Evolutionary conservation across 2,797 vertebrate species (phyloP), one percentile per base, ranked within the genome.

Genomic region (Ctenopoma kingsleyae): DNA sequence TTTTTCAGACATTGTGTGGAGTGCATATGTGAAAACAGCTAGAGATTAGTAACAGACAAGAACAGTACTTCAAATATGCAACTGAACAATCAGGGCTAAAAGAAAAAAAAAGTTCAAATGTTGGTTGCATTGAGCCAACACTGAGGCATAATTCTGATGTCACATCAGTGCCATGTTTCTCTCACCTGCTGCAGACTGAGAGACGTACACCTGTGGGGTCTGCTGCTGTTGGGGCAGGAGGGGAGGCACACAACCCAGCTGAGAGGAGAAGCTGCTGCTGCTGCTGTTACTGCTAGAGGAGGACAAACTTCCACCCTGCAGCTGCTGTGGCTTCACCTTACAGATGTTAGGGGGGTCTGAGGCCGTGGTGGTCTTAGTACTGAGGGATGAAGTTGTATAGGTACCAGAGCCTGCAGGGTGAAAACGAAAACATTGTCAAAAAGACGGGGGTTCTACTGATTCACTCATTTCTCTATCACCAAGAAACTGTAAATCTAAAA

Each of bases 301-400:
- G 15, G 96, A 95, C 68, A 98, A 88, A 81, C 92, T 94, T 73
- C 94, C 96, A 4, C 95, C 96, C 87, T 99, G 98, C 71, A 99
- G 81, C 79, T 99, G 98, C 72, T 99, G 98, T 38, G 98, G 98
- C 77, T 99, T 99, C 91, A 99, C 98, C 90, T 99, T 99, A 87
- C 98, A 99, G 87, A 99, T 99, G 79, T 99, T 99, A 5, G 98
- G 98, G 67, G 98, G 98, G 79, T 99, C 98, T 0, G 97, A 98
- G 6, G 97, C 97, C 10, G 96, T 96, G 43, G 98, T 96, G 54
- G 97, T 97, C 92, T 98, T 99, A 0, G 98, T 99, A 90, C 96
- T 96, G 73, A 98, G 93, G 20, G 98, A 99, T 23, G 98, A 98
- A 1, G 98, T 99, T 53, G 98, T 99, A 25, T 99, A 99, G 38